Conservation (phyloP, 2,888 invertebrate species). For the Adela reaumurella region DNA sequence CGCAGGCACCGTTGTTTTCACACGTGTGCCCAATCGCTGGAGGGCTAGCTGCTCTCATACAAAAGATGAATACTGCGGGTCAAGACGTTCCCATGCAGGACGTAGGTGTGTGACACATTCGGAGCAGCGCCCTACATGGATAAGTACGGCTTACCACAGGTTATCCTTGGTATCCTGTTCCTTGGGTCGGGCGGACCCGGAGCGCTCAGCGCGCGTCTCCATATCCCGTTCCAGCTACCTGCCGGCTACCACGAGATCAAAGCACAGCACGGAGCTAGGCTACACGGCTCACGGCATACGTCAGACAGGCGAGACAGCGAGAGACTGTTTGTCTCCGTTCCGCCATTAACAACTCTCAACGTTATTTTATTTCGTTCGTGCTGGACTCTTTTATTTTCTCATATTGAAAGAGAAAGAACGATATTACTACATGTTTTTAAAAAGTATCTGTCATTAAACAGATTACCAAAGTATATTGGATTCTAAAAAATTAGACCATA, state of each 20-base stretch:
- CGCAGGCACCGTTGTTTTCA: no score
- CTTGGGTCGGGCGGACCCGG: background rate
- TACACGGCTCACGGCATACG: slow-evolving; percentile 27
- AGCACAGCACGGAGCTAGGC: background rate
- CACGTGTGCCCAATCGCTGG: no score
- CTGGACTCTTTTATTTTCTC: no score
- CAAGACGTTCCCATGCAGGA: slow-evolving; percentile 53
- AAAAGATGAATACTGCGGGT: slow-evolving; percentile 28
- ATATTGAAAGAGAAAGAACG: no score
- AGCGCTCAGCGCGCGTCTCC: background rate
- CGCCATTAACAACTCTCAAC: no score
- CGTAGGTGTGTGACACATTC: slow-evolving; percentile 59
- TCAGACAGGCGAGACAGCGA: slow-evolving; percentile 39
- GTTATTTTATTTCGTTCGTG: no score
- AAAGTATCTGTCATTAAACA: no score
- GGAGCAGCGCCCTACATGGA: slow-evolving; percentile 47
- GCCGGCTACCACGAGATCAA: background rate
- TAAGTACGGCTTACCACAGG: slow-evolving; percentile 58
- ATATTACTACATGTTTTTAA: no score
- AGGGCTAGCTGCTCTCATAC: background rate
- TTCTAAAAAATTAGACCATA: no score
- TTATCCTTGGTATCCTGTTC: slow-evolving; percentile 57
- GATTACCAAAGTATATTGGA: no score
- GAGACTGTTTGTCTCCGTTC: no score
- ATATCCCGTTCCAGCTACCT: background rate